Conservation (phyloP, 2,888 invertebrate species). For the Nipponacmea schrenckii region DNA sequence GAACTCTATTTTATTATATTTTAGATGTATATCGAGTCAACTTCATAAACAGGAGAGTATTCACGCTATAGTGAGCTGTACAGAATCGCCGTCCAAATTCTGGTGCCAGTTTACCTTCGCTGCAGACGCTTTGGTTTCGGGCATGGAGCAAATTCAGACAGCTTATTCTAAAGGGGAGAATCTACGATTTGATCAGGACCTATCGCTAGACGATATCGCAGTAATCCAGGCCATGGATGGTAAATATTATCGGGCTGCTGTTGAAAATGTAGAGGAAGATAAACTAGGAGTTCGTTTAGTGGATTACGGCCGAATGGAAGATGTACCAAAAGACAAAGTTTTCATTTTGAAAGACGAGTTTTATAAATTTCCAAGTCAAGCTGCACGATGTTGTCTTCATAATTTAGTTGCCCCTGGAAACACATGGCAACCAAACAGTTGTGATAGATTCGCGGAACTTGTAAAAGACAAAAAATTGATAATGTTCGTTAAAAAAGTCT, state of each 20-base stretch:
- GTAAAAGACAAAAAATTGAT: slow-evolving; percentile 30
- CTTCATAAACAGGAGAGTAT: slow-evolving; percentile 25
- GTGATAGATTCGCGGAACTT: slow-evolving; percentile 35
- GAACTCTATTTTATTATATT: not conserved
- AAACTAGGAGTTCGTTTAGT: slow-evolving; percentile 43
- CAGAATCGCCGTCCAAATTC: slow-evolving; percentile 42
- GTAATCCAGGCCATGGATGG: slow-evolving; percentile 30
- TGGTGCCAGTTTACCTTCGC: slow-evolving; percentile 43
- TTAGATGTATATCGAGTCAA: slow-evolving; percentile 27
- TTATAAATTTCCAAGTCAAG: slow-evolving; percentile 47
- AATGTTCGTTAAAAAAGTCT: slow-evolving; percentile 13
- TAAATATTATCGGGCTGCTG: slow-evolving; percentile 36
- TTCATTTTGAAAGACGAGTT: slow-evolving; percentile 40
- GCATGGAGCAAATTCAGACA: slow-evolving; percentile 39
- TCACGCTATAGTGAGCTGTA: slow-evolving; percentile 29
- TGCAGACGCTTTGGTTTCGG: slow-evolving; percentile 29
- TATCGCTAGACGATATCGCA: slow-evolving; percentile 25
- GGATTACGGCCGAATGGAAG: slow-evolving; percentile 40
- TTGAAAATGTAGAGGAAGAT: slow-evolving; percentile 23
- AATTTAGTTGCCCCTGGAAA: slow-evolving; percentile 33
- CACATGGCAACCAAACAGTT: slow-evolving; percentile 33
- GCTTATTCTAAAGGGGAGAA: slow-evolving; percentile 30
- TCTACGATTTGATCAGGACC: slow-evolving; percentile 10
- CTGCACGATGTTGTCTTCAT: slow-evolving; percentile 48
- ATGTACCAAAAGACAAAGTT: slow-evolving; percentile 35